Percentiles rank a stretch among this genome's conserved stretches.
phyloP scores from a whole-genome alignment of 1,140 invertebrate genomes.

The Drosophila nigrodunni region DNA sequence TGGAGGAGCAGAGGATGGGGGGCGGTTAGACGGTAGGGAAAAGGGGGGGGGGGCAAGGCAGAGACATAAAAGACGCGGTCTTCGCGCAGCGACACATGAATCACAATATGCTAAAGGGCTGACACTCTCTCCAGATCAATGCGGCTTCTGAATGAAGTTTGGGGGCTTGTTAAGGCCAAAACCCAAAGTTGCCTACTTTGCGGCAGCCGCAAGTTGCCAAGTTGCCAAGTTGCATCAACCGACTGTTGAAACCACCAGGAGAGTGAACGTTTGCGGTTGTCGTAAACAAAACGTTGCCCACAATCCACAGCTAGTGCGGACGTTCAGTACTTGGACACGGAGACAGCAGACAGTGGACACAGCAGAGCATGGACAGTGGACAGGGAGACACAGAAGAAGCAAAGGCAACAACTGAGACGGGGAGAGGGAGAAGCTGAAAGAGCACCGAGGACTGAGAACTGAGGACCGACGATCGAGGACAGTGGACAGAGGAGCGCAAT shows the following conservation, averaged over 20 bases:
- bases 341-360: constrained; percentile 23
- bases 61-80: constrained; percentile 68
- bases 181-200: constrained; percentile 73
- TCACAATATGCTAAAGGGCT: constrained; percentile 83
- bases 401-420: constrained; percentile 2
- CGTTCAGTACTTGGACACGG: constrained; percentile 66
- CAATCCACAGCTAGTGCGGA: constrained; percentile 51
- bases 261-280: constrained; percentile 68
- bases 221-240: constrained; percentile 26
- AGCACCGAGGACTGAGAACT: not conserved
- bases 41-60: not conserved
- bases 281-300: constrained; percentile 77
- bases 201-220: constrained; percentile 42
- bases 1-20: not conserved
- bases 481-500: constrained; percentile 65
- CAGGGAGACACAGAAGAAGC: not conserved
- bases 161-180: constrained; percentile 71
- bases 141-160: constrained; percentile 79
- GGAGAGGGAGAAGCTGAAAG: constrained; percentile 46
- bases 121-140: constrained; percentile 81
- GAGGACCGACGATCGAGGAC: not conserved
- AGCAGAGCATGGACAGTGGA: constrained; percentile 19
- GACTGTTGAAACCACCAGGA: constrained; percentile 59
- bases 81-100: constrained; percentile 77
- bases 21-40: not conserved